Conservation (phyloP, 1,140 invertebrate species). For the Pseudoatta argentina region DNA sequence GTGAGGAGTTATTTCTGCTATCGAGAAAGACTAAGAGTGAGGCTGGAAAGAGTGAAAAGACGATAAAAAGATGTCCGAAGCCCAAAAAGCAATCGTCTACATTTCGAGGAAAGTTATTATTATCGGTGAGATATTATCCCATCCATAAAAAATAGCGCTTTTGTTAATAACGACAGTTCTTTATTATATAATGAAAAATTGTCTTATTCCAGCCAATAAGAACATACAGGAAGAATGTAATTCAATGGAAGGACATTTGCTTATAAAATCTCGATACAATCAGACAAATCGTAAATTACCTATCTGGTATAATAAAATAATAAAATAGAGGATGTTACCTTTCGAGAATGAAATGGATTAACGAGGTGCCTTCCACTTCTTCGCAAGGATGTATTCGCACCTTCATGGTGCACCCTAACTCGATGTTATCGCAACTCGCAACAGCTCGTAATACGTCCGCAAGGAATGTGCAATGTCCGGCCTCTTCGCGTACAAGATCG, state of each 20-base stretch:
- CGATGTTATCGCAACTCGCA: constrained; percentile 66
- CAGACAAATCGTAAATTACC: not conserved
- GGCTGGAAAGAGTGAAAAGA: constrained; percentile 37
- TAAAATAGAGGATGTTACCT: not conserved
- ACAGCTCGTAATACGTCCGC: constrained; percentile 74
- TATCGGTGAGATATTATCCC: not conserved
- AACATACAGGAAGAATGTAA: not conserved
- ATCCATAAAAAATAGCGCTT: not conserved
- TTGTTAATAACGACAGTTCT: not conserved
- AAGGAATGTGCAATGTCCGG: constrained; percentile 58
- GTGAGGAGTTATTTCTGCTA: constrained; percentile 11
- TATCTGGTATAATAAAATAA: not conserved
- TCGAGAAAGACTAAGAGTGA: not conserved
- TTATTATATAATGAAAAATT: not conserved
- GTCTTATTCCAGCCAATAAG: not conserved
- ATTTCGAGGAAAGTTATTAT: not conserved
- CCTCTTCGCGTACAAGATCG: constrained; percentile 54
- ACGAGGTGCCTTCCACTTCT: constrained; percentile 71
- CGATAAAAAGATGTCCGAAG: not conserved
- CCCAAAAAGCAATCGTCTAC: not conserved
- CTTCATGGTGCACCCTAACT: constrained; percentile 37
- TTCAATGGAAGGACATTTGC: not conserved
- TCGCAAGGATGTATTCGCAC: constrained; percentile 71
- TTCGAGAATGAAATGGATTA: constrained; percentile 67
- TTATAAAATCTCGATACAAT: not conserved